Percentiles rank a stretch among this genome's conserved stretches.
Conservation (phyloP, 2,888 invertebrate species). For the Cheilosia vernalis region DNA sequence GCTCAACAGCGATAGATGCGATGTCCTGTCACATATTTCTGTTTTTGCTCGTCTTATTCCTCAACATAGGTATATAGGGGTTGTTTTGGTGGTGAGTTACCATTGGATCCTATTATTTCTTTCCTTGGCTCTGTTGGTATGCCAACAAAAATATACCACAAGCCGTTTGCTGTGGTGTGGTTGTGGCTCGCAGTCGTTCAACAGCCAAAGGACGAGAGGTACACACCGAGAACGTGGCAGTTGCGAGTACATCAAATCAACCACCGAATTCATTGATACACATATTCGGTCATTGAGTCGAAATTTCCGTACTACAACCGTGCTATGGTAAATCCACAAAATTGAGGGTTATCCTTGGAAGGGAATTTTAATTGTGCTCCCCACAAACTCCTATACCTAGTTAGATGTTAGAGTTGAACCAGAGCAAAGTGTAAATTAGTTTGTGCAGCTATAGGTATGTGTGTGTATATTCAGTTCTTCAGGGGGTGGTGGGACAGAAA, state of each 20-base stretch:
- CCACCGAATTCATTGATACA: background rate
- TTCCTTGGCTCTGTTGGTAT: constrained; percentile 54
- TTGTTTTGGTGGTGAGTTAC: constrained; percentile 72
- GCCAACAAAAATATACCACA: constrained; percentile 74
- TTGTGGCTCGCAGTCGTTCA: constrained; percentile 63
- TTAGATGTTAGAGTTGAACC: no score
- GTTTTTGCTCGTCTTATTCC: constrained; percentile 25
- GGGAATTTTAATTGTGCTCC: background rate
- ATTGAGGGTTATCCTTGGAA: background rate
- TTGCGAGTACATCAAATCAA: constrained; percentile 1
- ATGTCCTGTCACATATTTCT: constrained; percentile 51
- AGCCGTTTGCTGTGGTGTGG: constrained; percentile 66
- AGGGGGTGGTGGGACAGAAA: constrained; percentile 6
- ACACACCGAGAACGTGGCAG: constrained; percentile 31
- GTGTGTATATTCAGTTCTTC: background rate
- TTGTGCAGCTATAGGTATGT: constrained; percentile 2
- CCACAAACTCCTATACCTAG: background rate
- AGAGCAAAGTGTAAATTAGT: constrained; percentile 51
- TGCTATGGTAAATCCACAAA: constrained; percentile 15
- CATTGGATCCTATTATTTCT: constrained; percentile 60
- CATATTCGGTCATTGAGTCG: background rate
- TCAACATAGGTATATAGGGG: constrained; percentile 56
- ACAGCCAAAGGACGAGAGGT: constrained; percentile 52
- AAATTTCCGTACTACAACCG: background rate
- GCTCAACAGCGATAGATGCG: constrained; percentile 45